These are phyloP conservation scores for Vicugna pacos DNA, from an alignment of 2,113 vertebrate genomes.

Conservation along the genomic window DNA sequence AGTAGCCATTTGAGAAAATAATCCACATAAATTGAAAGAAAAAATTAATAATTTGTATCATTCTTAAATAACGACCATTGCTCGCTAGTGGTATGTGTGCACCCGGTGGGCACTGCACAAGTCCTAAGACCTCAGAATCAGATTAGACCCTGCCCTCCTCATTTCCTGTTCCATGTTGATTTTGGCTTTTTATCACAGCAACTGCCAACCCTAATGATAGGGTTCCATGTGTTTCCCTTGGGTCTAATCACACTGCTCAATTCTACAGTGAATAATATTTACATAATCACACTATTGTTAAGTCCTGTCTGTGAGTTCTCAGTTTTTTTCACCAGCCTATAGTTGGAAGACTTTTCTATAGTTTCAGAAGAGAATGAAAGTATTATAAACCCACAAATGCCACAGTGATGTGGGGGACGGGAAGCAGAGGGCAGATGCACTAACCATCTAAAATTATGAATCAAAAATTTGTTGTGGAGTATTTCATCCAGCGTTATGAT, in stretches of 20 bases:
- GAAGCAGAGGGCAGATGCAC: neutral
- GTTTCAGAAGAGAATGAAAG: neutral
- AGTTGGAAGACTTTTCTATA: neutral
- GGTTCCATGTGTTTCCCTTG: neutral
- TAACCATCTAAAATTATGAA: neutral
- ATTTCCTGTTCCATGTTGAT: neutral
- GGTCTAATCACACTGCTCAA: neutral
- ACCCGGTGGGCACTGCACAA: neutral
- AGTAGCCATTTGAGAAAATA: neutral
- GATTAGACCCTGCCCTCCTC: neutral
- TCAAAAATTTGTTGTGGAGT: neutral
- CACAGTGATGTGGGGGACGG: accelerated
- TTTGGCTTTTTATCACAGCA: slow-evolving; percentile 15
- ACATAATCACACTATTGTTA: neutral
- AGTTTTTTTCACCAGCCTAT: neutral
- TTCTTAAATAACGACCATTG: neutral
- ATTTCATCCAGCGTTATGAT: neutral
- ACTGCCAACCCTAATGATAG: neutral
- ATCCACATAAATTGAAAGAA: neutral
- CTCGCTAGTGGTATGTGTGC: neutral
- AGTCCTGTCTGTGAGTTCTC: neutral
- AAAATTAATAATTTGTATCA: neutral
- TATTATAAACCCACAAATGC: neutral
- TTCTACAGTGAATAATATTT: neutral
- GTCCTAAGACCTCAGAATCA: neutral